Conservation (phyloP, 2,797 vertebrate genomes). For the Scarus forsteni region DNA sequence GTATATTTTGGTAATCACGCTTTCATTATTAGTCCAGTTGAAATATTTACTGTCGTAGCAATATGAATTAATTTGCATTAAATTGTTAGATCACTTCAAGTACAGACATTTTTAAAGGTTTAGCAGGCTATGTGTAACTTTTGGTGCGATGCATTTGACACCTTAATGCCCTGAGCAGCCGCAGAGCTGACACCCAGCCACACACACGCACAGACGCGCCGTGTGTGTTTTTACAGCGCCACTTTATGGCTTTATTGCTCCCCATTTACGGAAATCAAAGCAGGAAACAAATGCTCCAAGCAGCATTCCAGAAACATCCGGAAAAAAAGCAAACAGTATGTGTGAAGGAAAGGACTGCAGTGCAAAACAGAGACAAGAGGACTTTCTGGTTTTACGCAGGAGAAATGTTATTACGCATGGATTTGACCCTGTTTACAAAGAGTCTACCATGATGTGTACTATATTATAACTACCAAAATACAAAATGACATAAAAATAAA, state of each 20-base stretch:
- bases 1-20: no score
- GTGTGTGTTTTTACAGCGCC: slow-evolving; percentile 71
- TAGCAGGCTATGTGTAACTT: neutral
- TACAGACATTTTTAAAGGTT: no score
- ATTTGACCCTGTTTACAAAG: neutral
- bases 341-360: slow-evolving; percentile 34
- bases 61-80: no score
- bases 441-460: neutral
- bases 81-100: no score
- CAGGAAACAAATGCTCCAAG: slow-evolving; percentile 79
- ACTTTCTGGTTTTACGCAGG: slow-evolving; percentile 23
- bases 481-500: no score
- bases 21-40: no score
- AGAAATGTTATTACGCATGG: slow-evolving; percentile 6
- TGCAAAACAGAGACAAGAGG: neutral
- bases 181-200: slow-evolving; percentile 27
- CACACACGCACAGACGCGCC: slow-evolving; percentile 6
- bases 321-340: slow-evolving; percentile 62
- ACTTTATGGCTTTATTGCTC: slow-evolving; percentile 82
- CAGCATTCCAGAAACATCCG: slow-evolving; percentile 79
- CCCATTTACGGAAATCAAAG: slow-evolving; percentile 82
- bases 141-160: slow-evolving; percentile 22
- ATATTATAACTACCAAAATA: no score
- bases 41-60: no score
- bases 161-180: slow-evolving; percentile 36